A percentile compares a stretch with the other conserved stretches of the same genome.
phyloP scores from a whole-genome alignment of 2,113 vertebrate genomes.

The Peucedramus taeniatus region DNA sequence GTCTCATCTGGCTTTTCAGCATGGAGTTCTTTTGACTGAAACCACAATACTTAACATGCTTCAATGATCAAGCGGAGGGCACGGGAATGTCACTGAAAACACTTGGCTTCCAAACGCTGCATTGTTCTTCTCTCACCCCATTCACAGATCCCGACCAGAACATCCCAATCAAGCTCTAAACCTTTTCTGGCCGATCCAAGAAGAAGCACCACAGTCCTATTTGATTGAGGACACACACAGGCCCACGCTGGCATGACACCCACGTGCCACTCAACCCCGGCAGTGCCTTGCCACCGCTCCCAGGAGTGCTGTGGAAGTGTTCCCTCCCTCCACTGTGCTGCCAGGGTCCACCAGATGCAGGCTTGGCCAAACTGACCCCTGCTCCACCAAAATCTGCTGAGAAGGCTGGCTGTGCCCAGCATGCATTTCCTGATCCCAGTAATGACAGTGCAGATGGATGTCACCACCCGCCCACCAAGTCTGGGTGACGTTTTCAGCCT shows the following conservation, averaged over 20 bases:
- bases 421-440: accelerated
- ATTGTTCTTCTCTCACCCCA: constrained; percentile 49
- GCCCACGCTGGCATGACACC: accelerated
- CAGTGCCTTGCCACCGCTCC: accelerated
- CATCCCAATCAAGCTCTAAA: neutral
- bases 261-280: accelerated
- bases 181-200: neutral
- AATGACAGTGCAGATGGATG: neutral
- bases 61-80: constrained; percentile 57
- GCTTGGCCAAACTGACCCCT: neutral
- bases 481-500: neutral
- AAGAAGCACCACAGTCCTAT: neutral
- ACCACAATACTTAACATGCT: constrained; percentile 55
- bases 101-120: constrained; percentile 33
- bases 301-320: neutral
- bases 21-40: constrained; percentile 60
- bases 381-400: neutral
- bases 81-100: constrained; percentile 53
- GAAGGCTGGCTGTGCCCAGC: accelerated
- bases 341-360: neutral
- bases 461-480: neutral
- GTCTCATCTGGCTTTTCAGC: constrained; percentile 67
- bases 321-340: neutral
- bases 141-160: constrained; percentile 39
- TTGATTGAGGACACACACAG: neutral